Conservation (phyloP, 1,140 invertebrate species). For the Agrilus planipennis region DNA sequence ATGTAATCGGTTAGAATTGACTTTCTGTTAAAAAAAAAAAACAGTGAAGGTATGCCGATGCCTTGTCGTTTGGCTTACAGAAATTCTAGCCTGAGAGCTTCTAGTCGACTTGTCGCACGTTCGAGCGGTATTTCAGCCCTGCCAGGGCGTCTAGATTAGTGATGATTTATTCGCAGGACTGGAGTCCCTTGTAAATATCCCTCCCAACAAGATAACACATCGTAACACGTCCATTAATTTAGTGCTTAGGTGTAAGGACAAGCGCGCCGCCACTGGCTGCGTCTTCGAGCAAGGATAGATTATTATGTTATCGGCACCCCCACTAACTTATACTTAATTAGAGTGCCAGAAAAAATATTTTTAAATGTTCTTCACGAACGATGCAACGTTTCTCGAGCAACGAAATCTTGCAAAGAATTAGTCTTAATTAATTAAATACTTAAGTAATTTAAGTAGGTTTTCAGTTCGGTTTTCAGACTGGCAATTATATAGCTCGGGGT, state of each 20-base stretch:
- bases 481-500: no score
- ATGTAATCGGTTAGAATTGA: no score
- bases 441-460: neutral
- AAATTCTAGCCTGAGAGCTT: no score
- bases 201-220: slow-evolving; percentile 31
- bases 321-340: slow-evolving; percentile 19
- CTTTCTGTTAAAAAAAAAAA: no score
- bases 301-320: slow-evolving; percentile 14
- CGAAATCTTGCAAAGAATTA: slow-evolving; percentile 34
- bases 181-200: slow-evolving; percentile 28
- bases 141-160: slow-evolving; percentile 24
- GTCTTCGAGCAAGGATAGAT: slow-evolving; percentile 22
- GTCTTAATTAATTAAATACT: neutral
- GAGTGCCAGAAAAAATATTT: slow-evolving; percentile 21
- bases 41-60: no score
- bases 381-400: slow-evolving; percentile 46
- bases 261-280: no score
- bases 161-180: slow-evolving; percentile 29
- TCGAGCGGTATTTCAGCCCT: slow-evolving; percentile 14
- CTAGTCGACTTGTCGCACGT: slow-evolving; percentile 18
- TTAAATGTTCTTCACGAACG: slow-evolving; percentile 18
- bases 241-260: slow-evolving; percentile 25
- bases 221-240: slow-evolving; percentile 35
- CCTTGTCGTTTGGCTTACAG: no score
- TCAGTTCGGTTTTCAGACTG: no score